Evolutionary conservation across 2,113 vertebrate species (phyloP), one percentile per base, ranked within the genome.

Genomic region (Indicator maculatus): DNA sequence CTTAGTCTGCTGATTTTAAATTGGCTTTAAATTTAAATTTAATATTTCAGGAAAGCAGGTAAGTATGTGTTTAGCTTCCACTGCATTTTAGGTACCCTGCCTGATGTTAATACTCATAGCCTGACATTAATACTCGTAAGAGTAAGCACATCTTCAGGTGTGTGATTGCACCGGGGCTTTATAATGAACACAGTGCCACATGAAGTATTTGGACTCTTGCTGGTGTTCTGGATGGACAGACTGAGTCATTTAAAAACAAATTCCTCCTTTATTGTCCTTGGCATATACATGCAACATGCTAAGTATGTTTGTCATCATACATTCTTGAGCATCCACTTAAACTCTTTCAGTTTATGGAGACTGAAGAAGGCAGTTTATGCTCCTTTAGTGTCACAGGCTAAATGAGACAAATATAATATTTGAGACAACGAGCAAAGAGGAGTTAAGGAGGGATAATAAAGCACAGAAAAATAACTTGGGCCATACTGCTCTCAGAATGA

Each of bases 31-130:
- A 36, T 36, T 36, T 36, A 36, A 36, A 36, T 36, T 36, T 36
- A 36, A 4, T 89, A 67, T 85, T 92, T 92, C 78, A 94, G 56
- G 24, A 74, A 89, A 85, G 56, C 61, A 95, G 77, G 81, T 92
- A 87, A 83, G 50, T 26, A 82, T 10, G 9, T 13, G 7, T 33
- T 95, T 71, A 71, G 33, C 45, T 94, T 91, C 6, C 11, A 16
- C 16, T 61, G n/a, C 9, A 1, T n/a, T 90, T 90, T 93, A 71
- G 83, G 47, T 58, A 61, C 24, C 52, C 52, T 82, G 50, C 33
- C 63, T 89, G 30, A 21, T 81, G 45, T 27, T 33, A 75, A 65
- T 36, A 11, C 5, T 53, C 4, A 3, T n/a, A n/a, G 50, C 33
- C 63, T 89, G 30, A 21, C 83, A 45, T 27, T 33, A 75, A 65